A percentile compares a stretch with the other conserved stretches of the same genome.
phyloP scores from a whole-genome alignment of 2,113 vertebrate genomes.

The Phalacrocorax aristotelis region DNA sequence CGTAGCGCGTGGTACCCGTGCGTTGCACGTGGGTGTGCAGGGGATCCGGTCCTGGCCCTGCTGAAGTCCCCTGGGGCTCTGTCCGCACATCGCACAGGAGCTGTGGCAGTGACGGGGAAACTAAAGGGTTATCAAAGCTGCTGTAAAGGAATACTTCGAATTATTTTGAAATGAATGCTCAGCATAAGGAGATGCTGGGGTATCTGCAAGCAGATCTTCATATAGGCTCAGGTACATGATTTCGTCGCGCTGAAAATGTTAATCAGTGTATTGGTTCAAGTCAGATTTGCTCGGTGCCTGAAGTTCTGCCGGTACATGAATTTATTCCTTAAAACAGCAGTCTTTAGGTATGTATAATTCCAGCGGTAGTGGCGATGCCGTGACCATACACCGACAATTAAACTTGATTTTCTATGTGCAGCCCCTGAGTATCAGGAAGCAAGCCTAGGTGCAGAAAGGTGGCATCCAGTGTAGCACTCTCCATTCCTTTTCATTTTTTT shows the following conservation, averaged over 20 bases:
- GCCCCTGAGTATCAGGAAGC: no score
- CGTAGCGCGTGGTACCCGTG: rapidly evolving
- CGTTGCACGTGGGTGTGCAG: rapidly evolving
- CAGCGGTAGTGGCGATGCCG: no score
- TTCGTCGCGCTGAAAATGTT: not conserved
- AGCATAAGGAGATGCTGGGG: not conserved
- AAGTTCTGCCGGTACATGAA: not conserved
- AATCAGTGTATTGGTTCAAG: not conserved
- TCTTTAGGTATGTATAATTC: not conserved
- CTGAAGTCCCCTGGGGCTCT: not conserved
- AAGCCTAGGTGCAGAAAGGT: not conserved
- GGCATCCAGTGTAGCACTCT: not conserved
- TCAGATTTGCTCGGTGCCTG: not conserved
- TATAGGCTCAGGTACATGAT: rapidly evolving
- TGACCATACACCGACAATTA: no score
- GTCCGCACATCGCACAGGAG: not conserved
- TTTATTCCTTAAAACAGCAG: not conserved
- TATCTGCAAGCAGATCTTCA: not conserved
- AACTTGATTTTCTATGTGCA: not conserved
- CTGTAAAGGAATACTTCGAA: not conserved
- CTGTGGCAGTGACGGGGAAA: no score
- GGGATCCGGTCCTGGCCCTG: not conserved
- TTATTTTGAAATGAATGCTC: not conserved
- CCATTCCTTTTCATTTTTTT: not conserved
- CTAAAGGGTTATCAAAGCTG: not conserved